Evolutionary conservation across 1,140 invertebrate genomes (phyloP).

Genomic region (Oscheius sp.): DNA sequence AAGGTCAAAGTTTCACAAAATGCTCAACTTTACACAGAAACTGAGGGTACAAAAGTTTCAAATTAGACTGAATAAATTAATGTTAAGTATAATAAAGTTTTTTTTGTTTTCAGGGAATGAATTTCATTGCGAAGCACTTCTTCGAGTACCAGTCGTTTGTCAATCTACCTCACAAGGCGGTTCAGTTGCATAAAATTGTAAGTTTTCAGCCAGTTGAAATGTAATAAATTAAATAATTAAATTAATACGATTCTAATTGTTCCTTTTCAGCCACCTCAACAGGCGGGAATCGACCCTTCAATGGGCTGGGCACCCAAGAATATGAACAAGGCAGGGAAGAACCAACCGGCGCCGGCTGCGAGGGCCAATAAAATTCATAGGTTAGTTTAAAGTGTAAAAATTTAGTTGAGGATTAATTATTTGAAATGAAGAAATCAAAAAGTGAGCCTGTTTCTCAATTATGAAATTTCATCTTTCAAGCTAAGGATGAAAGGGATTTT

Average conservation of each 20-base stretch:
- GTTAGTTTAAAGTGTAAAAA: neutral
- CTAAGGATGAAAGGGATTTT: no score
- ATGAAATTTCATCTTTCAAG: no score
- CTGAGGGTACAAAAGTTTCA: no score
- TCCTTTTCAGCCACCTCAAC: conserved; percentile 46
- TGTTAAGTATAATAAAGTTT: no score
- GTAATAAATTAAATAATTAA: no score
- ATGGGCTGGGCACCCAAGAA: conserved; percentile 57
- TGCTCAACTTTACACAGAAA: no score
- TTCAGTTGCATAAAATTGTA: conserved; percentile 58
- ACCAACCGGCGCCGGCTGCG: conserved; percentile 54
- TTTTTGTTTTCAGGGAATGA: conserved; percentile 48
- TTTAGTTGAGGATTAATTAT: no score
- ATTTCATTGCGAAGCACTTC: conserved; percentile 59
- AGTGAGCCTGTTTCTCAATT: no score
- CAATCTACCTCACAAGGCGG: conserved; percentile 58
- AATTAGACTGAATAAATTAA: no score
- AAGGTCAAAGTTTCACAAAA: no score
- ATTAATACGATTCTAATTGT: neutral
- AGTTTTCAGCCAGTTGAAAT: no score
- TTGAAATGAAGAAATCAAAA: no score
- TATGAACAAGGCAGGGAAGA: conserved; percentile 53
- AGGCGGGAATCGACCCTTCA: conserved; percentile 54
- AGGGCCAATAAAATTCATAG: conserved; percentile 50
- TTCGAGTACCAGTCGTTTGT: conserved; percentile 61